Conservation (phyloP, 2,888 invertebrate species). For the Celastrina argiolus region DNA sequence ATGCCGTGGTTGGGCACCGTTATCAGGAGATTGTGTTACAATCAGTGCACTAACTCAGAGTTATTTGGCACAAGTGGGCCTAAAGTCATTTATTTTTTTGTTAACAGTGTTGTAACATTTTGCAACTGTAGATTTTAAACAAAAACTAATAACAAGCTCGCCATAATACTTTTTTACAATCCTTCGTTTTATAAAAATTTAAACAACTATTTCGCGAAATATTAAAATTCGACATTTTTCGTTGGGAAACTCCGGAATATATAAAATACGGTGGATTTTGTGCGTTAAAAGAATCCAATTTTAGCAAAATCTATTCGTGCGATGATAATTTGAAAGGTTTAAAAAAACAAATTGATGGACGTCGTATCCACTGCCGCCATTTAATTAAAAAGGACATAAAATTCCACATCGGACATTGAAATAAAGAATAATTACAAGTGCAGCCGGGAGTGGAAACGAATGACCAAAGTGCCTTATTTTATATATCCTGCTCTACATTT, state of each 20-base stretch:
- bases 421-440: constrained; percentile 33
- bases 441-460: neutral
- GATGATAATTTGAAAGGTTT: constrained; percentile 21
- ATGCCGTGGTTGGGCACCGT: too few species aligned
- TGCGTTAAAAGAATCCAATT: constrained; percentile 9
- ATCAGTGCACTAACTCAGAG: too few species aligned
- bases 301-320: constrained; percentile 12
- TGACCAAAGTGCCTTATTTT: neutral
- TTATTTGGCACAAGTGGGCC: too few species aligned
- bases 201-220: neutral
- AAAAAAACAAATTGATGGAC: constrained; percentile 28
- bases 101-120: too few species aligned
- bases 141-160: neutral
- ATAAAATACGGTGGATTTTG: neutral
- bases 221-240: neutral
- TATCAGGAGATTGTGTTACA: too few species aligned
- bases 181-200: neutral
- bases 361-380: constrained; percentile 22
- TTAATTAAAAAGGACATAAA: constrained; percentile 34
- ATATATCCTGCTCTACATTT: neutral
- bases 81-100: too few species aligned
- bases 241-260: neutral
- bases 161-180: neutral
- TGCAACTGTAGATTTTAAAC: neutral
- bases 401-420: constrained; percentile 34